Base-by-base conservation (phyloP, 2,888 invertebrate species). In the Blera fallax region DNA sequence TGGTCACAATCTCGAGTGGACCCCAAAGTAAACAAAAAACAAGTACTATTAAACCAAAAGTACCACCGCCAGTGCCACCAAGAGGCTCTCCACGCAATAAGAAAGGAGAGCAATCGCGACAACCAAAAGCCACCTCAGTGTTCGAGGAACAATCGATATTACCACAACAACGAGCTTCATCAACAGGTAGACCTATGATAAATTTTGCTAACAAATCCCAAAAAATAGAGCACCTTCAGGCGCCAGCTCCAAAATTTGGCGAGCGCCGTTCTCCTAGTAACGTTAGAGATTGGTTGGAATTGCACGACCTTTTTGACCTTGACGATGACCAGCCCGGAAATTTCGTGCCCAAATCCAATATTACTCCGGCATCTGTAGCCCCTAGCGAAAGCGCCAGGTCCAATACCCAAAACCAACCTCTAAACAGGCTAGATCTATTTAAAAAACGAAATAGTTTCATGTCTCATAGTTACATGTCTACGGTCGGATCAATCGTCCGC, bases 41-140 rank as follows among this genome's bases (percentile, higher is more conserved):
- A 34, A 72, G 76, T 72, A 65, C 72, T 65, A 48, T 37, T 34
- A 85, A 85, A 92, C 94, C 95, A 89, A 95, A 96, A 92, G 95
- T 97, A 45, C 97, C 97, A 48, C 97, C 97, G 70, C 97, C 97
- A 21, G 97, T 97, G 65, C 97, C 97, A 70, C 97, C 97, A 3
- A 93, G 97, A 89, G 96, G 96, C 76, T 96, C 96, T 27, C 96
- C 95, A 50, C 95, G 95, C 91, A 92, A 93, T 78, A 90, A 89
- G 73, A 88, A 88, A 74, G 88, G 80, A 52, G 88, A 88, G 69
- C 77, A 70, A 64, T 73, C 81, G 14, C 87, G 89, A 50, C 87
- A 89, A 73, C 74, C 76, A 18, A 85, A 77, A 64, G 67, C 62
- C 60, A 81, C 81, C 37, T 60, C 85, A 8, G 67, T 77, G 56